These are phyloP conservation scores for Mythimna loreyi DNA, from an alignment of 2,888 invertebrate genomes.

Conservation along the genomic window DNA sequence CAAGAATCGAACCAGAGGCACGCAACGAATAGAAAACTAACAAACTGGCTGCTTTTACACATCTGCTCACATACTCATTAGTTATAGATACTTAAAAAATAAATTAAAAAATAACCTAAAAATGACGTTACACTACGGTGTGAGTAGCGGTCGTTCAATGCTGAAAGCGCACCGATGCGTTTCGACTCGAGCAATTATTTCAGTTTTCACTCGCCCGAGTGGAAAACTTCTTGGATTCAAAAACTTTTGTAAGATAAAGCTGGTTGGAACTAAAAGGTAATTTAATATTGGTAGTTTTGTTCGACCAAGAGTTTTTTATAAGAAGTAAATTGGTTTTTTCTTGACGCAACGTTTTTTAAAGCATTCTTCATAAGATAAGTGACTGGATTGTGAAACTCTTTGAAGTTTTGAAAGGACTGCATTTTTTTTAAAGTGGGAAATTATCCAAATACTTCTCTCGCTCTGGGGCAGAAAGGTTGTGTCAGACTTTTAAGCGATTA, in stretches of 20 bases:
- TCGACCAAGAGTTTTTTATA: constrained; percentile 13
- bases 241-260: constrained; percentile 67
- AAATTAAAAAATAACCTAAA: no score
- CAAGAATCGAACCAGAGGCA: no score
- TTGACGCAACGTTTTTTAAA: constrained; percentile 4
- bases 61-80: no score
- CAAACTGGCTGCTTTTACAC: no score
- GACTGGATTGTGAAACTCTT: background rate
- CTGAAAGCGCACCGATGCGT: constrained; percentile 75
- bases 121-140: constrained; percentile 57
- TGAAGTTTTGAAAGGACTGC: background rate
- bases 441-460: no score
- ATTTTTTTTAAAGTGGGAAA: no score
- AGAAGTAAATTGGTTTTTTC: background rate
- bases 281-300: constrained; percentile 52
- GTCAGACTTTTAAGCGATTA: no score
- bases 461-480: no score
- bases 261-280: constrained; percentile 50
- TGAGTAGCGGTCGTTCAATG: constrained; percentile 56
- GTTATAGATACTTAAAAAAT: no score
- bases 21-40: no score
- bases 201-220: constrained; percentile 78
- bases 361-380: background rate
- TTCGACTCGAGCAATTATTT: constrained; percentile 78
- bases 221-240: constrained; percentile 76